Base-by-base conservation (phyloP, 2,888 invertebrate genomes). In the Stictocephala bisonia region DNA sequence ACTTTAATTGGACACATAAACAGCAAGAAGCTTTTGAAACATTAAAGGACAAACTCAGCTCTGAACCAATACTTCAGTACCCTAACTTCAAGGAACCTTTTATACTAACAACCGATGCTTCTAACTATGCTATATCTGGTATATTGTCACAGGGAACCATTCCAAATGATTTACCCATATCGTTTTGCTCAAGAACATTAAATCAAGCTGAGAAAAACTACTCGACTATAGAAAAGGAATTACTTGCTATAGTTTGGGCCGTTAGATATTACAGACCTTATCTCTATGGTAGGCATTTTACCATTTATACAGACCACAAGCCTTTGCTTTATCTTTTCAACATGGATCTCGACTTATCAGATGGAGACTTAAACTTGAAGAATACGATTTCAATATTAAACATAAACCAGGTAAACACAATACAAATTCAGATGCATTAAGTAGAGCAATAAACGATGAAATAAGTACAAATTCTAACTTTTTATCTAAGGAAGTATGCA, bases 191-290 rank as follows among this genome's bases (percentile, higher is more conserved):
- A 31, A 58, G 29, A 27, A 58, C 27, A 4, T 13, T 58, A 1
- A 58, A 58, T 27, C n/a, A 58, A 6, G 27, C 27, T 15, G 31
- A 29, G 9, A n/a, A 18, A 0, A 58, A 58, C 18, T 58, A 58
- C n/a, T 29, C 58, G 7, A 58, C 58, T 2, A 58, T 29, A 3
- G 53, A 53, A 53, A 26, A 20, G 20, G 29, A 58, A 58, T 29
- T 58, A n/a, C 58, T 58, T 58, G 26, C 58, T 3, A 58, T 58
- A 13, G 26, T 29, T 26, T 58, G 29, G 58, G 26, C 27, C 1
- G n/a, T 11, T 24, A 58, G 15, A 27, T 29, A 58, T 27, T 27
- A 26, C 15, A 2, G 29, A 4, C 58, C 26, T 2, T 58, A 58
- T 29, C 31, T 58, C 2, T 58, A 58, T 13, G 20, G 58, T 13